phyloP scores from a whole-genome alignment of 2,113 vertebrate genomes.

The Syngnathus floridae region DNA sequence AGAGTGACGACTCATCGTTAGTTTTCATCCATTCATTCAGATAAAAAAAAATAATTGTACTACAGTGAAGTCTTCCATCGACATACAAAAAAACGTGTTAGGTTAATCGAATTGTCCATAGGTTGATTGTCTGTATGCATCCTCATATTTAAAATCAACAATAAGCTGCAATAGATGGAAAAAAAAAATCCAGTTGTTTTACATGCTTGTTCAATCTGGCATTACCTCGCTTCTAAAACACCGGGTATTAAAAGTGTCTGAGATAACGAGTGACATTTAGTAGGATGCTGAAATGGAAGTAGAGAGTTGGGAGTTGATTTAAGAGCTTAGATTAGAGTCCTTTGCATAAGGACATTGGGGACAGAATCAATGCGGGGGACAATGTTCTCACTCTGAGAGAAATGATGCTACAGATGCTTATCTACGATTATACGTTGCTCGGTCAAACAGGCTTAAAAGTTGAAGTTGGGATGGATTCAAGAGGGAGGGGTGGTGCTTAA shows the following conservation, averaged over 20 bases:
- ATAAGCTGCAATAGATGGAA: not conserved
- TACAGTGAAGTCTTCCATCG: too few relatives aligned
- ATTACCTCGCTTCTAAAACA: not conserved
- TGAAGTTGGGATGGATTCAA: not conserved
- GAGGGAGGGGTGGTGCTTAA: too few relatives aligned
- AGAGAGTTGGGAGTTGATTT: constrained; percentile 35
- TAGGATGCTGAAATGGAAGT: constrained; percentile 39
- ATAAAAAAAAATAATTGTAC: too few relatives aligned
- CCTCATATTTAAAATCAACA: not conserved
- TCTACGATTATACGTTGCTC: constrained; percentile 8
- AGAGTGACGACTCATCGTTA: too few relatives aligned
- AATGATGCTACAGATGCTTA: constrained; percentile 31
- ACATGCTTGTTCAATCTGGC: not conserved
- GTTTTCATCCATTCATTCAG: too few relatives aligned
- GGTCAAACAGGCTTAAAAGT: not conserved
- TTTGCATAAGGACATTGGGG: constrained; percentile 54
- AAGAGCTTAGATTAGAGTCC: constrained; percentile 43
- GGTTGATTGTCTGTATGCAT: too few relatives aligned
- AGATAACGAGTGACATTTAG: constrained; percentile 31
- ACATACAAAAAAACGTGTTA: too few relatives aligned
- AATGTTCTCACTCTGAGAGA: constrained; percentile 14
- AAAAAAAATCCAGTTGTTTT: not conserved
- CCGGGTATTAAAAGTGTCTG: constrained; percentile 18
- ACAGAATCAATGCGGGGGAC: constrained; percentile 44
- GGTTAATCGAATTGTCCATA: too few relatives aligned